Evolutionary conservation across 2,797 vertebrate species (phyloP).

Genomic region (Rhincodon typus): DNA sequence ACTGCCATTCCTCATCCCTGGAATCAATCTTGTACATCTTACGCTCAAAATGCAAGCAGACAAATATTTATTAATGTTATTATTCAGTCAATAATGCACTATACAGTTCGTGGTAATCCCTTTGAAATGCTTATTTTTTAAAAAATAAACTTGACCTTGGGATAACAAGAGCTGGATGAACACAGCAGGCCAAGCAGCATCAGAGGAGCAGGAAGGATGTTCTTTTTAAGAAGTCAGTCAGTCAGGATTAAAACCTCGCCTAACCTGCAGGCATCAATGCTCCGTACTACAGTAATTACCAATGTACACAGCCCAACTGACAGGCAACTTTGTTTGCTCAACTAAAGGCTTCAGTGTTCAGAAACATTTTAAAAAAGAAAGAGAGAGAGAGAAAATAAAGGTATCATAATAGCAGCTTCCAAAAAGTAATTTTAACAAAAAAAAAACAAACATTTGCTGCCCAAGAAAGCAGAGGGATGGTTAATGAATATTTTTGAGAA

Average conservation of each 20-base stretch:
- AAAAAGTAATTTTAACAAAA: too few species aligned
- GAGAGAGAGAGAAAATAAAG: not conserved
- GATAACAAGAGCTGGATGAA: too few species aligned
- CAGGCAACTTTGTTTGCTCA: too few species aligned
- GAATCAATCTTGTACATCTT: not conserved
- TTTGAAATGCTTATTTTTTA: too few species aligned
- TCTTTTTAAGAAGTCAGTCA: not conserved
- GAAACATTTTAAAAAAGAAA: not conserved
- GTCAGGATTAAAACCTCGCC: not conserved
- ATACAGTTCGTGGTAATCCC: too few species aligned
- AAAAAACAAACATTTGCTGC: not conserved
- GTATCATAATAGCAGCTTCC: not conserved
- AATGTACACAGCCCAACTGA: not conserved
- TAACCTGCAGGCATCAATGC: not conserved
- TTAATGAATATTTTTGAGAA: not conserved
- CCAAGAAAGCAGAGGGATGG: not conserved
- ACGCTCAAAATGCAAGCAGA: not conserved
- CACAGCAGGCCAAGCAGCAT: too few species aligned
- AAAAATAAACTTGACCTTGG: too few species aligned
- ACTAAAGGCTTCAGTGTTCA: not conserved
- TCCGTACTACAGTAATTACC: not conserved
- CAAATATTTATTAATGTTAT: not conserved
- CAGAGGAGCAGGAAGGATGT: too few species aligned
- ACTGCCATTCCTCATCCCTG: too few species aligned
- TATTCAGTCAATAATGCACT: too few species aligned